These are phyloP conservation scores for Diphyllodes magnificus DNA, from an alignment of 2,113 vertebrate species.

Conservation along the genomic window DNA sequence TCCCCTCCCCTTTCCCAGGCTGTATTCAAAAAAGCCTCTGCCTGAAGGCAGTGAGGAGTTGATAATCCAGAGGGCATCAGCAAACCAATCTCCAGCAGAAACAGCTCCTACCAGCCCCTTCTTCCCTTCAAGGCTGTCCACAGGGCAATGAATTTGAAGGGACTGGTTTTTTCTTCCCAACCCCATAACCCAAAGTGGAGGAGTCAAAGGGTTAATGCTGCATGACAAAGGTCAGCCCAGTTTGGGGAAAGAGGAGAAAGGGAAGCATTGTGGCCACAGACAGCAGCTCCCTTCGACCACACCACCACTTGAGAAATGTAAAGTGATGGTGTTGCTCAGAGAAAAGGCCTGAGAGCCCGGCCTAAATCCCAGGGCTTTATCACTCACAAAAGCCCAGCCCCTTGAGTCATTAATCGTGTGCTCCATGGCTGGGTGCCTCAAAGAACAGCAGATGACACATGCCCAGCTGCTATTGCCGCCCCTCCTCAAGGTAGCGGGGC, in stretches of 20 bases:
- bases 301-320: constrained; percentile 63
- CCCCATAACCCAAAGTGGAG: background rate
- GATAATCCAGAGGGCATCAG: background rate
- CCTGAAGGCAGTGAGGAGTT: background rate
- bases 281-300: background rate
- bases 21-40: background rate
- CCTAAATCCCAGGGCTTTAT: constrained; percentile 62
- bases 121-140: background rate
- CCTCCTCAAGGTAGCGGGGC: constrained; percentile 28
- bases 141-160: constrained; percentile 39
- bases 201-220: constrained; percentile 56
- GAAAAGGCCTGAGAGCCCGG: constrained; percentile 52
- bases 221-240: constrained; percentile 55
- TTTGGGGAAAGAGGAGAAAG: constrained; percentile 46
- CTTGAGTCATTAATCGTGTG: constrained; percentile 66
- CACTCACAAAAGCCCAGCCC: constrained; percentile 48
- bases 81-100: background rate
- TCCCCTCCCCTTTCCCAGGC: background rate
- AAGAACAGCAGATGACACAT: constrained; percentile 70
- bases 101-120: background rate
- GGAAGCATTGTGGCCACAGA: constrained; percentile 65
- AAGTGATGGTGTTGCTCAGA: constrained; percentile 52
- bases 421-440: constrained; percentile 51
- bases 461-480: constrained; percentile 31
- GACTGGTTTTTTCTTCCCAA: background rate